These are phyloP conservation scores for Muricea muricata DNA, from an alignment of 92 coral and sea anemone species.

Conservation along the genomic window DNA sequence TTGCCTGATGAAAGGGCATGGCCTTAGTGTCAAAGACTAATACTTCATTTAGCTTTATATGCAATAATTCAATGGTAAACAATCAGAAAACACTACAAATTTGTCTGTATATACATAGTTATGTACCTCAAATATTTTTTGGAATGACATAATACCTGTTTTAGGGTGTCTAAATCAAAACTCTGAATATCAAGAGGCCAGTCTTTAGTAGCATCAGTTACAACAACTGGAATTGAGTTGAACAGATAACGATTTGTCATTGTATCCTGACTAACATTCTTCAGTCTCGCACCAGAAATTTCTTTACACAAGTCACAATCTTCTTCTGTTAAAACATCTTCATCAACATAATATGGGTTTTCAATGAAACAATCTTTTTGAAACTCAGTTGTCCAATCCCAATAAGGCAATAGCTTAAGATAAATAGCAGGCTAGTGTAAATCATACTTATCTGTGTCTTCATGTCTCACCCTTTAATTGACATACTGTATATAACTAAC, in stretches of 20 bases:
- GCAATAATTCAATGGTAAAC: too few relatives aligned
- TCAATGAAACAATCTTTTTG: slow-evolving; percentile 81
- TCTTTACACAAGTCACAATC: slow-evolving; percentile 79
- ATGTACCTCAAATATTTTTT: not conserved
- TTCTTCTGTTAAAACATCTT: slow-evolving; percentile 72
- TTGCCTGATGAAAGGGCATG: too few relatives aligned
- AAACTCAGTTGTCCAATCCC: slow-evolving; percentile 93
- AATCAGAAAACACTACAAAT: too few relatives aligned
- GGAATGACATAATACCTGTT: slow-evolving; percentile 66
- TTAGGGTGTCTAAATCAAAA: slow-evolving; percentile 71
- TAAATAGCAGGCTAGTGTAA: not conserved
- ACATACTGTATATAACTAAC: too few relatives aligned
- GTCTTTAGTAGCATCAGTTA: slow-evolving; percentile 80
- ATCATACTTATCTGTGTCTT: too few relatives aligned
- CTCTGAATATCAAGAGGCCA: slow-evolving; percentile 80
- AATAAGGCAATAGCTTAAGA: slow-evolving; percentile 80
- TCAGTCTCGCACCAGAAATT: slow-evolving; percentile 48
- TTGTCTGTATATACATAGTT: too few relatives aligned
- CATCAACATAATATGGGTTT: slow-evolving; percentile 74
- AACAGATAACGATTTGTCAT: slow-evolving; percentile 72
- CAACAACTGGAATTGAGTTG: slow-evolving; percentile 75
- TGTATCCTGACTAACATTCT: slow-evolving; percentile 55
- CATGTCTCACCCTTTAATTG: too few relatives aligned
- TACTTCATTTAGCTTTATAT: too few relatives aligned
- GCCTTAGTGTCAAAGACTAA: too few relatives aligned